A percentile compares a stretch with the other conserved stretches of the same genome.
Conservation (phyloP, 2,797 vertebrate species). For the Crenichthys baileyi region DNA sequence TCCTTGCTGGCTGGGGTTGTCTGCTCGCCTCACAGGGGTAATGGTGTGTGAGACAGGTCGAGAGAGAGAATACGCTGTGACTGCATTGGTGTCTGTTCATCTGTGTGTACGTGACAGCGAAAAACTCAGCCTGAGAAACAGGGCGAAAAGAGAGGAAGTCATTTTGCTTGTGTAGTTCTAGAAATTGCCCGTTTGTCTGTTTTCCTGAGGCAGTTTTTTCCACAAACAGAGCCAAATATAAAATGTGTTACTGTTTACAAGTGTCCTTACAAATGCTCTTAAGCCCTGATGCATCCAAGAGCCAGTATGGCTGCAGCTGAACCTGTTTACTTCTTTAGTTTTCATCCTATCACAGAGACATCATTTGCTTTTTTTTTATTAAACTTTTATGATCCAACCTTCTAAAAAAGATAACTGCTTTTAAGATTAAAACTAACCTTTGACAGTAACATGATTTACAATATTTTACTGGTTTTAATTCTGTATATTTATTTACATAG, state of each 20-base stretch:
- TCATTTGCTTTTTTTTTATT: not conserved
- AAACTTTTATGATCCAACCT: not conserved
- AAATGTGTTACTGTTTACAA: slow-evolving; percentile 10
- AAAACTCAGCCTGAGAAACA: slow-evolving; percentile 40
- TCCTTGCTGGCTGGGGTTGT: slow-evolving; percentile 61
- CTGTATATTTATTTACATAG: not conserved
- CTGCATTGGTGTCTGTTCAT: slow-evolving; percentile 15
- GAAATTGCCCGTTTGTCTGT: slow-evolving; percentile 19
- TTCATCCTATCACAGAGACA: not conserved
- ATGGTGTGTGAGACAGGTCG: slow-evolving; percentile 77
- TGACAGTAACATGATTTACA: not conserved
- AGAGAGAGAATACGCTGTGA: slow-evolving; percentile 57
- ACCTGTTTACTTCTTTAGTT: not conserved
- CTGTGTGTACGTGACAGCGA: slow-evolving; percentile 34
- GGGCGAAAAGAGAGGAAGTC: slow-evolving; percentile 19
- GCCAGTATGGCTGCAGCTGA: not conserved
- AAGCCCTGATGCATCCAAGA: not conserved
- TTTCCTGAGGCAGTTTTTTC: slow-evolving; percentile 18
- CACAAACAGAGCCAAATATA: not conserved
- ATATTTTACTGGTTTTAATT: not conserved
- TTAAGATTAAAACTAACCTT: not conserved
- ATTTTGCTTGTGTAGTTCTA: slow-evolving; percentile 33
- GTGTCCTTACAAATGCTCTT: not conserved
- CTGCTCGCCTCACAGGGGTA: slow-evolving; percentile 76
- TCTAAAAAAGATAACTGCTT: not conserved